Conservation (phyloP, 2,797 vertebrate species). For the Knipowitschia caucasica region DNA sequence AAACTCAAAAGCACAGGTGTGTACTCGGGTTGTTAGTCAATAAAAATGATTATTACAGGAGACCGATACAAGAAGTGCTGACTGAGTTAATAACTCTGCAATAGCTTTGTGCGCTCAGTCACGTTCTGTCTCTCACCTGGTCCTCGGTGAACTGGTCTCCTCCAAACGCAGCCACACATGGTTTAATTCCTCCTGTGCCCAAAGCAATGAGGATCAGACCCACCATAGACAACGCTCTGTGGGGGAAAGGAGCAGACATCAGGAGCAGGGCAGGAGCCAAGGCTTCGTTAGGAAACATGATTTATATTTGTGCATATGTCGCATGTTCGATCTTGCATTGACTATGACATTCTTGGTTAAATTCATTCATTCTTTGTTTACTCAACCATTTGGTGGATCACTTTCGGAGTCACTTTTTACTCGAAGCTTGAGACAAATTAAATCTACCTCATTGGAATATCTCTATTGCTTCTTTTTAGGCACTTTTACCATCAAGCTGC, state of each 20-base stretch:
- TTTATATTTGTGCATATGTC: too few relatives aligned
- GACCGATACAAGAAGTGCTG: slow-evolving; percentile 52
- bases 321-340: too few relatives aligned
- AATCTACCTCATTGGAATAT: too few relatives aligned
- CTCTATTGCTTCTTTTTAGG: too few relatives aligned
- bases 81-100: slow-evolving; percentile 9
- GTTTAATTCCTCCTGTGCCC: slow-evolving; percentile 97
- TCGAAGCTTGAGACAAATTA: too few relatives aligned
- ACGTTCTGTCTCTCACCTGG: slow-evolving; percentile 79
- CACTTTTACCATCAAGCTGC: too few relatives aligned
- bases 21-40: slow-evolving; percentile 36
- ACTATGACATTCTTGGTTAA: too few relatives aligned
- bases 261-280: too few relatives aligned
- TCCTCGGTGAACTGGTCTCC: slow-evolving; percentile 95
- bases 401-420: too few relatives aligned
- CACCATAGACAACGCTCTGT: slow-evolving; percentile 84
- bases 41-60: slow-evolving; percentile 32
- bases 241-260: slow-evolving; percentile 71
- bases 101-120: slow-evolving; percentile 3
- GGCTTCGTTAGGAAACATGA: too few relatives aligned
- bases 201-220: slow-evolving; percentile 91
- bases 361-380: too few relatives aligned
- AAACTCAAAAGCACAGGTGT: not conserved
- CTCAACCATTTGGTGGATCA: too few relatives aligned
- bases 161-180: slow-evolving; percentile 94